Conservation (phyloP, 2,888 invertebrate species). For the Micoletzkya japonica region DNA sequence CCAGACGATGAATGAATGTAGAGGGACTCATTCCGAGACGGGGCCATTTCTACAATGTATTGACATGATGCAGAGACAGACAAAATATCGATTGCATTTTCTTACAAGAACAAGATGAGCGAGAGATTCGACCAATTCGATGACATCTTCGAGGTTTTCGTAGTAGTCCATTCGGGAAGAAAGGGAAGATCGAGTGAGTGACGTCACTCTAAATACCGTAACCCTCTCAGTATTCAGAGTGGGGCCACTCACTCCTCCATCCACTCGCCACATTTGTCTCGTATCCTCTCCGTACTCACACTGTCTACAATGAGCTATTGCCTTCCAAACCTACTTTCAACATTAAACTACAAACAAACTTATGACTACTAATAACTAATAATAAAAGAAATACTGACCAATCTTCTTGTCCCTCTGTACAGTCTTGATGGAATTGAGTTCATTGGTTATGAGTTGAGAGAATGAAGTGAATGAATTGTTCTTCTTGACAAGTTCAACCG, state of each 20-base stretch:
- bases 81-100: not conserved
- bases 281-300: slow-evolving; percentile 15
- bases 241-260: slow-evolving; percentile 21
- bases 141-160: slow-evolving; percentile 51
- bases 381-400: not conserved
- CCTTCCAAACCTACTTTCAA: too few species aligned
- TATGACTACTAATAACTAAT: not conserved
- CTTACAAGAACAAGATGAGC: slow-evolving; percentile 27
- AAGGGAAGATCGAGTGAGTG: slow-evolving; percentile 42
- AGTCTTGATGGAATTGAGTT: not conserved
- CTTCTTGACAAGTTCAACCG: not conserved
- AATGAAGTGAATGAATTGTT: slow-evolving; percentile 16
- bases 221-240: not conserved
- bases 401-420: slow-evolving; percentile 6
- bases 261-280: slow-evolving; percentile 19
- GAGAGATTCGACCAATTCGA: slow-evolving; percentile 56
- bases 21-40: slow-evolving; percentile 10
- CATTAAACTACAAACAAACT: too few species aligned
- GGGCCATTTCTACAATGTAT: slow-evolving; percentile 11
- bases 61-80: not conserved
- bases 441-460: not conserved
- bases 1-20: slow-evolving; percentile 5
- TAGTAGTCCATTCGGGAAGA: slow-evolving; percentile 52
- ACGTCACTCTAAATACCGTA: slow-evolving; percentile 42
- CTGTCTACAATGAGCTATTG: too few species aligned